These are phyloP conservation scores for Euzetes globulus DNA, from an alignment of 2,888 invertebrate species.

Conservation along the genomic window DNA sequence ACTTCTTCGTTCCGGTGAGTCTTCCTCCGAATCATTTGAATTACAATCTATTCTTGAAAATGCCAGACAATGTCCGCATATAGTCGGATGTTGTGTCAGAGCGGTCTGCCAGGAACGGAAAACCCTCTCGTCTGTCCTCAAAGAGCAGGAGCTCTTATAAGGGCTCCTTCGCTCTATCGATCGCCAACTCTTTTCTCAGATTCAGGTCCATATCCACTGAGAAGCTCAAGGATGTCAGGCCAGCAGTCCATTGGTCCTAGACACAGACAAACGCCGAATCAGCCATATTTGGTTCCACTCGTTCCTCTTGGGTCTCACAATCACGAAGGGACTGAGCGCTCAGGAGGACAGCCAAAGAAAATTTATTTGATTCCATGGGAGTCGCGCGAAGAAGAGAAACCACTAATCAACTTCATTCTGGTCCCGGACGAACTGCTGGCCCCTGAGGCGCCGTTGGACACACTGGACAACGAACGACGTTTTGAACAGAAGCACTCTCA, in stretches of 20 bases:
- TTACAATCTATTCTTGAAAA: background rate
- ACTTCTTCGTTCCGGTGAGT: background rate
- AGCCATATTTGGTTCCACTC: too few species aligned
- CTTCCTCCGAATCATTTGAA: background rate
- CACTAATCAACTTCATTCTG: background rate
- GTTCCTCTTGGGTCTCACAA: background rate
- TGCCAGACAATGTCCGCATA: background rate
- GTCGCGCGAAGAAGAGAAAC: background rate
- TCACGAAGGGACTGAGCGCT: too few species aligned
- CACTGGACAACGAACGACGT: background rate
- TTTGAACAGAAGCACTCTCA: too few species aligned
- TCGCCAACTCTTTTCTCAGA: too few species aligned
- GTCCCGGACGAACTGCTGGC: background rate
- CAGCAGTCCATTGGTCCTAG: too few species aligned
- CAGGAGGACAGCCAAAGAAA: background rate
- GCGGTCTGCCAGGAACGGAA: background rate
- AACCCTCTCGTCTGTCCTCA: background rate
- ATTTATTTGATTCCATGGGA: conserved; percentile 1
- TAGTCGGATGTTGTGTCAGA: background rate
- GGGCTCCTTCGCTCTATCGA: background rate
- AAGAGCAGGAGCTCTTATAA: background rate
- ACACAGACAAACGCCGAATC: too few species aligned
- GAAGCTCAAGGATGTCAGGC: too few species aligned
- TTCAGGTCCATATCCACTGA: too few species aligned
- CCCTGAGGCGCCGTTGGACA: background rate